Evolutionary conservation across 2,113 vertebrate species (phyloP), one percentile per base, ranked within the genome.

Genomic region (Glaucomys volans): DNA sequence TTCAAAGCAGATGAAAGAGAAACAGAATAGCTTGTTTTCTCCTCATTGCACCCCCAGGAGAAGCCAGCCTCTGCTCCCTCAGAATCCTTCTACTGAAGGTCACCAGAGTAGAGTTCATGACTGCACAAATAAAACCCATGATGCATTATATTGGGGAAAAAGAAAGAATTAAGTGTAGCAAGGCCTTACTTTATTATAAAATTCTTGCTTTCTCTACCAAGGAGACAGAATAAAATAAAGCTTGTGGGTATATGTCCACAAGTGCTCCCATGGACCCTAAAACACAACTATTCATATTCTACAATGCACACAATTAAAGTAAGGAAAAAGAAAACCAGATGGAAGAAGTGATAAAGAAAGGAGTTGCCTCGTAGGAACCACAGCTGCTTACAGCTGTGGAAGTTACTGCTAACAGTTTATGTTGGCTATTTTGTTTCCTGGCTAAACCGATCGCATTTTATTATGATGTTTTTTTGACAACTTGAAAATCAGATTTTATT

Each of bases 401-500:
- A 72, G 57, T 93, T 72, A 86, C 83, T 77, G 12, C 28, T 42
- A 72, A 93, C 54, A 90, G 93, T 90, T 96, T 80, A 75, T 81
- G 59, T 57, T 92, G 91, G 89, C 83, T 87, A 75, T 93, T 91
- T 90, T 94, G 71, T 85, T 81, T 96, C 91, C 94, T 92, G 80
- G 89, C 93, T 93, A 84, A 94, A 86, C 74, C 50, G 71, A 91
- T 67, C 62, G 76, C 50, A 50, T 90, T 92, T 42, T 91, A 87
- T 82, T 83, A 50, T 74, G 52, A 80, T 87, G 28, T 35, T 83
- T 97, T 94, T 92, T 82, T 91, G 66, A 97, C 87, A 96, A 90
- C 79, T 96, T 94, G 87, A 96, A 97, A 97, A 96, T 95, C 93
- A 95, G 74, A 94, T 95, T 97, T 97, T 96, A 92, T 96, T 96